Evolutionary conservation across 2,113 vertebrate species (phyloP).

Genomic region (Anarrhichthys ocellatus): DNA sequence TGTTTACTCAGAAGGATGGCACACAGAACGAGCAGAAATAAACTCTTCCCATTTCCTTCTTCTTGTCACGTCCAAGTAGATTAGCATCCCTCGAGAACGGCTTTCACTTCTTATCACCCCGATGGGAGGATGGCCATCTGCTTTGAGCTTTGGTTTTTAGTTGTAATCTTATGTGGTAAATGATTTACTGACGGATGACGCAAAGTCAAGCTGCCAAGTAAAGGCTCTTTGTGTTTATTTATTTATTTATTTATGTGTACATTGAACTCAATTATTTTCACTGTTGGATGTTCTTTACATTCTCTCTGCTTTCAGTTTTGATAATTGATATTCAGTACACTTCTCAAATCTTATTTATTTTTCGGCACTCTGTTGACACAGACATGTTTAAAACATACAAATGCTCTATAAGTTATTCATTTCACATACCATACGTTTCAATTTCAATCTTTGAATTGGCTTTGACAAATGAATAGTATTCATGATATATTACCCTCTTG

Average conservation of each 20-base stretch:
- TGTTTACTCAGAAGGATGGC: slow-evolving; percentile 4
- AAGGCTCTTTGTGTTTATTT: not conserved
- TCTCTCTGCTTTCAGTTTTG: not conserved
- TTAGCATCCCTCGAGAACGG: slow-evolving; percentile 67
- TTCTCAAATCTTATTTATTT: not conserved
- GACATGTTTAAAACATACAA: not conserved
- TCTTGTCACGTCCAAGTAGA: slow-evolving; percentile 43
- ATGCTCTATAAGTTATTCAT: not conserved
- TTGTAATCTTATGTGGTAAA: slow-evolving; percentile 59
- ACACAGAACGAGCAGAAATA: slow-evolving; percentile 9
- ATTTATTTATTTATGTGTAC: not conserved
- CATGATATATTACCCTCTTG: not conserved
- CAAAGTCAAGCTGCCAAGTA: slow-evolving; percentile 22
- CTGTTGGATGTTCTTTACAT: not conserved
- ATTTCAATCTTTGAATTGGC: not conserved
- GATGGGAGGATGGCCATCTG: slow-evolving; percentile 62
- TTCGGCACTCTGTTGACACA: not conserved
- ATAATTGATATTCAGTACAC: not conserved
- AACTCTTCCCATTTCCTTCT: slow-evolving; percentile 44
- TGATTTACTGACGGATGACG: slow-evolving; percentile 41
- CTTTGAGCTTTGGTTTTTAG: slow-evolving; percentile 62
- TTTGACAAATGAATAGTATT: not conserved
- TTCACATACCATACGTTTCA: not conserved
- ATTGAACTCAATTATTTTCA: not conserved
- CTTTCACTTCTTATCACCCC: slow-evolving; percentile 64